Percentiles rank a stretch among this genome's conserved stretches.
These are phyloP conservation scores for Spilarctia lutea DNA, from an alignment of 2,888 invertebrate species.

Conservation along the genomic window DNA sequence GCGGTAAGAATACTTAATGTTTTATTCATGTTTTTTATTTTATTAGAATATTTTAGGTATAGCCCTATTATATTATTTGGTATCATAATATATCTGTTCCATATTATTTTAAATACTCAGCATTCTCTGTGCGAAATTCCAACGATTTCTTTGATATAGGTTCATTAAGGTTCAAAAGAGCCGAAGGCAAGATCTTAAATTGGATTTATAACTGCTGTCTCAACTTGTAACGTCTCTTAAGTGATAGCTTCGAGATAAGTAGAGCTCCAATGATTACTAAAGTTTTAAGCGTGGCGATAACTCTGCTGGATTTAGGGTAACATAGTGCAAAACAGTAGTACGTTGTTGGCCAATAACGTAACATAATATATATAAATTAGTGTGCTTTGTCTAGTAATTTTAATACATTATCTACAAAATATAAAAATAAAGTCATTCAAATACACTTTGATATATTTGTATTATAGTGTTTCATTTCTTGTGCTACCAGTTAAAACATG, in stretches of 20 bases:
- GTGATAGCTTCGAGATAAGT: slow-evolving; percentile 50
- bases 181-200: slow-evolving; percentile 37
- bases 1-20: not conserved
- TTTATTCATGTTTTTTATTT: not conserved
- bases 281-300: slow-evolving; percentile 46
- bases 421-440: not conserved
- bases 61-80: not conserved
- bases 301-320: slow-evolving; percentile 40
- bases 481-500: not conserved
- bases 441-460: not conserved
- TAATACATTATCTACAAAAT: not conserved
- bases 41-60: slow-evolving; percentile 1
- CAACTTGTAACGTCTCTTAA: slow-evolving; percentile 45
- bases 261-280: slow-evolving; percentile 50
- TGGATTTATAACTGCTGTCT: slow-evolving; percentile 48
- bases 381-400: slow-evolving; percentile 13
- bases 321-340: slow-evolving; percentile 43
- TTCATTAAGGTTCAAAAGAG: slow-evolving; percentile 30
- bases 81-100: not conserved
- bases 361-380: slow-evolving; percentile 41
- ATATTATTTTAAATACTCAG: not conserved
- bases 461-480: not conserved
- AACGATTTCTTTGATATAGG: slow-evolving; percentile 26
- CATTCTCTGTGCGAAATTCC: slow-evolving; percentile 11
- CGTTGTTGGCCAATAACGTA: slow-evolving; percentile 40